A percentile compares a stretch with the other conserved stretches of the same genome.
Evolutionary conservation across 64 coral and sea anemone genomes (phyloP).

Genomic region (Porites lutea): DNA sequence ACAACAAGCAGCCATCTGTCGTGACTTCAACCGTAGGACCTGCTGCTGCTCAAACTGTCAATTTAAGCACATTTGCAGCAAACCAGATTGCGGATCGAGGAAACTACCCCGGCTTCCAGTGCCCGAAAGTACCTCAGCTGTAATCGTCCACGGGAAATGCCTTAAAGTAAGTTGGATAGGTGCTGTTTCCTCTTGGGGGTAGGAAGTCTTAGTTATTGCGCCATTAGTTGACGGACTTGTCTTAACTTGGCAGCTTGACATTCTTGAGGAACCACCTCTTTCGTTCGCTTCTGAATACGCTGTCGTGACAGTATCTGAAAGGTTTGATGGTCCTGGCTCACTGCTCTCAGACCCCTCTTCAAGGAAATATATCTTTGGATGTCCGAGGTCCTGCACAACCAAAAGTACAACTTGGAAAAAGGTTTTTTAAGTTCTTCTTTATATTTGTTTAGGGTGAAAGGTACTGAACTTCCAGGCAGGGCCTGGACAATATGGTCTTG

Average conservation of each 20-base stretch:
- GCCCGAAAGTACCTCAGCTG: neutral
- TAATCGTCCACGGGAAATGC: slow-evolving; percentile 35
- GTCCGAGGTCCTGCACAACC: too few species aligned
- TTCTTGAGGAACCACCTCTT: neutral
- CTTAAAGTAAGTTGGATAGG: slow-evolving; percentile 42
- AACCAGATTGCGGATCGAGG: neutral
- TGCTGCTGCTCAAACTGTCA: neutral
- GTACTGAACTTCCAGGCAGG: slow-evolving; percentile 52
- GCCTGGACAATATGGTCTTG: slow-evolving; percentile 25
- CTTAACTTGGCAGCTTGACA: too few species aligned
- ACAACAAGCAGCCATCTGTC: neutral
- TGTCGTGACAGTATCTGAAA: neutral
- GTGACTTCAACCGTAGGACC: neutral
- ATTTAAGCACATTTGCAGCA: neutral
- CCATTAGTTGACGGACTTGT: neutral
- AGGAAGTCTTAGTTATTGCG: neutral
- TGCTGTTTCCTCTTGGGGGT: slow-evolving; percentile 18
- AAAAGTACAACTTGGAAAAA: too few species aligned
- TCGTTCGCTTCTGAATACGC: neutral
- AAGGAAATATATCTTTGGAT: neutral
- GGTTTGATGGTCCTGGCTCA: slow-evolving; percentile 43
- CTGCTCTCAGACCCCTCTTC: neutral
- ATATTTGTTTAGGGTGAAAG: slow-evolving; percentile 54
- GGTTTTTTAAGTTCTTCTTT: slow-evolving; percentile 51
- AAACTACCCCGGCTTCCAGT: neutral